A percentile compares a stretch with the other conserved stretches of the same genome.
Conservation (phyloP, 2,797 vertebrate genomes). For the Ptychadena robeensis region DNA sequence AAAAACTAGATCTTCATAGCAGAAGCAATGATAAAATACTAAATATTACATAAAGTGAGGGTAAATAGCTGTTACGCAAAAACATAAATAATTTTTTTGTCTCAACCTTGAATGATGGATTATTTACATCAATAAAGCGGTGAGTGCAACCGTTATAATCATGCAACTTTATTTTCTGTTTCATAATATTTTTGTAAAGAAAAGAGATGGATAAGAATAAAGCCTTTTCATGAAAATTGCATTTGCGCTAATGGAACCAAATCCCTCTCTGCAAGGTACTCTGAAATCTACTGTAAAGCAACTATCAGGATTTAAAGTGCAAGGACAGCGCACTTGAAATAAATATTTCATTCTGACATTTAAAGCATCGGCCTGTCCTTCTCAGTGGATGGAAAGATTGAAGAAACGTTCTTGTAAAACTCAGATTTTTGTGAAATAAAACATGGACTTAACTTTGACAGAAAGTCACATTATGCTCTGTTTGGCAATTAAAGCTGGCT, state of each 20-base stretch:
- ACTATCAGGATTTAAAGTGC: constrained; percentile 49
- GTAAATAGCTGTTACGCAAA: neutral
- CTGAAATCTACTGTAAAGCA: constrained; percentile 43
- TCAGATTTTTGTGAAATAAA: neutral
- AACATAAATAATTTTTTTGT: constrained; percentile 10
- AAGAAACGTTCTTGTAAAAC: too few species aligned
- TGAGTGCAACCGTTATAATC: constrained; percentile 34
- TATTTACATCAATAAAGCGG: constrained; percentile 26
- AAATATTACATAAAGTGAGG: neutral
- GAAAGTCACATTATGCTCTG: neutral
- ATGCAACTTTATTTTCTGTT: constrained; percentile 29
- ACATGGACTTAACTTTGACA: too few species aligned
- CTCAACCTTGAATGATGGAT: constrained; percentile 38
- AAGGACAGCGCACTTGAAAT: constrained; percentile 38
- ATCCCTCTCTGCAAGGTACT: constrained; percentile 25
- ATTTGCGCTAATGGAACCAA: constrained; percentile 56
- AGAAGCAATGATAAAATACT: neutral
- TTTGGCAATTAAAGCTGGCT: neutral
- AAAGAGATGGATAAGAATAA: constrained; percentile 24
- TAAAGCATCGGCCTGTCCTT: neutral
- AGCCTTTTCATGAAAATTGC: constrained; percentile 53
- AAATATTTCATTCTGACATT: constrained; percentile 54
- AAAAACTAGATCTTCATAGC: neutral
- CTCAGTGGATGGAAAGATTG: neutral
- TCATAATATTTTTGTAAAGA: constrained; percentile 47